Conservation (phyloP, 2,113 vertebrate species). For the Actenoides hombroni region DNA sequence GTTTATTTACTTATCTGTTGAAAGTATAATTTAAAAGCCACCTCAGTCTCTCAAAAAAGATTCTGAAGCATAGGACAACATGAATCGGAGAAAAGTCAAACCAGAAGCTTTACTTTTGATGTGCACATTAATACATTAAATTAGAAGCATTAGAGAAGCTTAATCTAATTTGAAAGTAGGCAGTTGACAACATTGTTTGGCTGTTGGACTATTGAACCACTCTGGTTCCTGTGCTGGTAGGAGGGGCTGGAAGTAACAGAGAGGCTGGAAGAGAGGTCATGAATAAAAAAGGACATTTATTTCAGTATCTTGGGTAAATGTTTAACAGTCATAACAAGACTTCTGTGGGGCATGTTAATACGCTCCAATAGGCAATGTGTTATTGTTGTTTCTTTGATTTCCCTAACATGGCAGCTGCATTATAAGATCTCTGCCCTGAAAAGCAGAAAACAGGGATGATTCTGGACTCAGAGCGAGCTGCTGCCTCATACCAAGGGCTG, state of each 20-base stretch:
- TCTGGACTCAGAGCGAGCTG: neutral
- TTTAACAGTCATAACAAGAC: constrained; percentile 23
- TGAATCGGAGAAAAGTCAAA: neutral
- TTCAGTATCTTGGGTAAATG: neutral
- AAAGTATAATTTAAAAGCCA: neutral
- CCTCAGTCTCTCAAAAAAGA: neutral
- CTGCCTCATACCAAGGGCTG: neutral
- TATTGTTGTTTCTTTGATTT: neutral
- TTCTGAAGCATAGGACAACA: neutral
- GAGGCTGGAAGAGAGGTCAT: neutral
- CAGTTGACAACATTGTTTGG: neutral
- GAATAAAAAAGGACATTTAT: neutral
- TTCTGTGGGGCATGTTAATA: neutral
- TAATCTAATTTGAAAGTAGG: constrained; percentile 7
- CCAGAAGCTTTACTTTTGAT: neutral
- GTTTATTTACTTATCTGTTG: neutral
- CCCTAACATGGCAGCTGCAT: neutral
- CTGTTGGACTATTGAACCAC: neutral
- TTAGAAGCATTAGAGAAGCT: neutral
- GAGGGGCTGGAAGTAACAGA: neutral
- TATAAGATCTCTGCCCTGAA: neutral
- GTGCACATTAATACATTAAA: neutral
- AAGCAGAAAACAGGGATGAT: neutral
- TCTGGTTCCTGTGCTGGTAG: neutral
- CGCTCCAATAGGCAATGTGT: neutral